Evolutionary conservation across 1,140 invertebrate genomes (phyloP), one percentile per base, ranked within the genome.

Genomic region (Idris sp.): DNA sequence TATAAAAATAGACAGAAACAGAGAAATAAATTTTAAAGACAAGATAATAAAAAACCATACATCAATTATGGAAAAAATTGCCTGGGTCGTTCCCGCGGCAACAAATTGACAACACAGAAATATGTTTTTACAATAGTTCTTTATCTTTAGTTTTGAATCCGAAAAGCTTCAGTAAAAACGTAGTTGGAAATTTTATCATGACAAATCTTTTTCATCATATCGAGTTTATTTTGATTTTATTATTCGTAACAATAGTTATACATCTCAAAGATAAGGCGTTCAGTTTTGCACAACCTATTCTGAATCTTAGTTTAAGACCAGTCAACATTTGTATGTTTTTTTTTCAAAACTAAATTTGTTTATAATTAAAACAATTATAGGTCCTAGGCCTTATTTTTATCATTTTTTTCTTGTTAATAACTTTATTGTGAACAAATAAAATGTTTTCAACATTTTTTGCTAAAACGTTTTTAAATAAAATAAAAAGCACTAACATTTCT

Each of bases 71-170:
- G 73, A 62, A 46, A 67, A 48, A 72, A 76, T 76, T 72, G 86
- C 86, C 85, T 82, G 81, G 80, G 79, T 83, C 84, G 79, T 87
- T 84, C 78, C 86, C 85, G 81, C 77, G 83, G 84, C 84, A 86
- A 87, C 86, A 74, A 51, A 77, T 79, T 76, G 76, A 35, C 86
- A 87, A 87, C 86, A 87, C 33, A 49, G 31, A 59, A 53, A 46
- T 69, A 46, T 56, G 30, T 62, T 71, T n/a, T 56, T 22, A 38
- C 62, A 43, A 54, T 49, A 46, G 54, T 67, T 62, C 62, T 65
- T 36, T 25, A n/a, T n/a, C 35, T 58, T 59, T 44, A 74, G 71
- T 74, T 58, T 51, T 51, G 35, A 40, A 38, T 54, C 49, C 53
- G 59, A 43, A 33, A 65, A 62, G 68, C 41, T 51, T 58, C 53